Evolutionary conservation across 1,140 invertebrate species (phyloP), one percentile per base, ranked within the genome.

Genomic region (Vanessa tameamea): DNA sequence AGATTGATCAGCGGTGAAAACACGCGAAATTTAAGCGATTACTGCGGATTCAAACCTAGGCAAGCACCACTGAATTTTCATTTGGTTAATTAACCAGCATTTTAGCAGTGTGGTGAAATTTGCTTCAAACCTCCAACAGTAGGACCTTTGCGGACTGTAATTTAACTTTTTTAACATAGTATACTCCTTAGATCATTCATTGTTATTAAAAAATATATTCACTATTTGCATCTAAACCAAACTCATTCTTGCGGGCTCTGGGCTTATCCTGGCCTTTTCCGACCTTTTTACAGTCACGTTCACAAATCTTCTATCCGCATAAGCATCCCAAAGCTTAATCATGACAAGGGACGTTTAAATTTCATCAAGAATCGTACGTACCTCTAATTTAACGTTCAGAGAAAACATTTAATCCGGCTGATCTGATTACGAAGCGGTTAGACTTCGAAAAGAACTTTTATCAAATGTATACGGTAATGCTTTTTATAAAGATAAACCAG

Each of bases 351-450:
- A 64, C 69, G 48, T 47, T 74, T 78, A 68, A 72, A 74, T 72
- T 74, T 77, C 51, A 72, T 71, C 64, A 51, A 67, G 37, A 63
- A 69, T 53, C 13, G 37, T 43, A 20, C 43, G 47, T 64, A 69
- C 55, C 77, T 64, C 68, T 69, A 73, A 73, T 69, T 65, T 73
- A 67, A 69, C 53, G 13, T 55, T 64, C 31, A 70, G 67, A 76
- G 66, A 68, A 64, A 57, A 31, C 48, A 53, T 48, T 76, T 76
- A 78, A 78, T 76, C 64, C 47, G 50, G 61, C 47, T 69, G 59
- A 55, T 77, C 55, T 63, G 75, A 70, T 73, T 73, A 69, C 55
- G 61, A 70, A 59, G 50, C 61, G 47, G 64, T 71, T 73, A 72
- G 47, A 63, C 16, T 64, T 37, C n/a, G 59, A 73, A 77, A 76